Conservation (phyloP, 2,888 invertebrate species). For the Spatulosminthurus flaviceps region DNA sequence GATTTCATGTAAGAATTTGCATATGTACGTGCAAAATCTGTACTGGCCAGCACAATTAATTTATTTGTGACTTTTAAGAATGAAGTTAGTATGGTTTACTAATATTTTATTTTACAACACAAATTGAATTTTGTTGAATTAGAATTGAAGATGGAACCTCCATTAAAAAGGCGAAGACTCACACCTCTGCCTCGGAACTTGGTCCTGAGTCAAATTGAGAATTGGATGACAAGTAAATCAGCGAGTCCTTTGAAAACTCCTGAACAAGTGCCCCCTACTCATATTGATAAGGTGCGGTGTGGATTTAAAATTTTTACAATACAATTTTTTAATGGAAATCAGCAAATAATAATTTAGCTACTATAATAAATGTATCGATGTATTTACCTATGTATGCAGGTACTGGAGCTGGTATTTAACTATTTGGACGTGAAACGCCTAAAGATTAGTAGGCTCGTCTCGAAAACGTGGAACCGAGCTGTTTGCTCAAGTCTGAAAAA, state of each 20-base stretch:
- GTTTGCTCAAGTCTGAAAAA: too few species aligned
- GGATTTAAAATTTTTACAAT: too few species aligned
- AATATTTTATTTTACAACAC: too few species aligned
- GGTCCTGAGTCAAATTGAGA: background rate
- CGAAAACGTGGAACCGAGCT: background rate
- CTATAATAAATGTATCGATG: too few species aligned
- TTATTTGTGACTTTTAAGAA: too few species aligned
- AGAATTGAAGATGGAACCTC: background rate
- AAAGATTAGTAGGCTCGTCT: background rate
- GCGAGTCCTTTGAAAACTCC: background rate
- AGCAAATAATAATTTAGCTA: too few species aligned
- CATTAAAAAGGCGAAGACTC: conserved; percentile 1
- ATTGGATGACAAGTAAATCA: background rate
- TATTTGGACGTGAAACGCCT: background rate
- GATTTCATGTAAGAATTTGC: too few species aligned
- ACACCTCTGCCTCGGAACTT: background rate
- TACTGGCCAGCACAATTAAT: too few species aligned
- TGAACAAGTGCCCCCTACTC: background rate
- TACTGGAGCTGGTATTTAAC: background rate
- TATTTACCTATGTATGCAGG: background rate
- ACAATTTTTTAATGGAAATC: too few species aligned
- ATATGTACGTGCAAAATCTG: too few species aligned
- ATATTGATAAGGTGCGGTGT: background rate
- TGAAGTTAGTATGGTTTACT: too few species aligned
- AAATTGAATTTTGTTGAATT: too few species aligned